Evolutionary conservation across 2,888 invertebrate species (phyloP).

Genomic region (Drosophila atripex): DNA sequence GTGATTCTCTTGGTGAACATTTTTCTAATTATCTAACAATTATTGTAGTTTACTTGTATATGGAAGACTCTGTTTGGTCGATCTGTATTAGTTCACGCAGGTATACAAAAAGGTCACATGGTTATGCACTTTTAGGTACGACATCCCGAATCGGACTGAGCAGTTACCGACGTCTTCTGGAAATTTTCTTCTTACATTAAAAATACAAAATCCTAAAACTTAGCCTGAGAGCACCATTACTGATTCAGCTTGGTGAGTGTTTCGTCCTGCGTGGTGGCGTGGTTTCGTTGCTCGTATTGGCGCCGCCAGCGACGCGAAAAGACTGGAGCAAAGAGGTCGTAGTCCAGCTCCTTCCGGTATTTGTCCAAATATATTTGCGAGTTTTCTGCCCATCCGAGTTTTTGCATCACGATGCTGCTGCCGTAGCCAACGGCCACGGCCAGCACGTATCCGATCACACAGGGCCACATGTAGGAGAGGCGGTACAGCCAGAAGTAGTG

Average conservation of each 20-base stretch:
- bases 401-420: constrained; percentile 84
- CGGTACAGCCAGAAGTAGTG: constrained; percentile 86
- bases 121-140: constrained; percentile 67
- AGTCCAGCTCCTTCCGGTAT: constrained; percentile 84
- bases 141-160: constrained; percentile 30
- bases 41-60: constrained; percentile 48
- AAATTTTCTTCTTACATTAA: constrained; percentile 20
- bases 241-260: constrained; percentile 66
- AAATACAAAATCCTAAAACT: constrained; percentile 37
- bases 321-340: constrained; percentile 86
- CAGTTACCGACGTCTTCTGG: constrained; percentile 15
- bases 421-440: constrained; percentile 85
- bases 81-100: constrained; percentile 45
- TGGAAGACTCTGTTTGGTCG: constrained; percentile 65
- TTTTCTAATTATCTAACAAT: constrained; percentile 40
- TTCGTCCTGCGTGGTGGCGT: constrained; percentile 55
- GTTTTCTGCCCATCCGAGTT: constrained; percentile 80
- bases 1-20: constrained; percentile 23
- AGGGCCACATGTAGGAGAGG: constrained; percentile 90
- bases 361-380: constrained; percentile 76
- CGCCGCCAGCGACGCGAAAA: constrained; percentile 84
- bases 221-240: constrained; percentile 21
- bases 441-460: constrained; percentile 85
- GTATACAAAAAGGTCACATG: constrained; percentile 74
- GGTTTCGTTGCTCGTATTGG: constrained; percentile 24